Base-by-base conservation (phyloP, 2,888 invertebrate genomes). In the Spilarctia lutea region DNA sequence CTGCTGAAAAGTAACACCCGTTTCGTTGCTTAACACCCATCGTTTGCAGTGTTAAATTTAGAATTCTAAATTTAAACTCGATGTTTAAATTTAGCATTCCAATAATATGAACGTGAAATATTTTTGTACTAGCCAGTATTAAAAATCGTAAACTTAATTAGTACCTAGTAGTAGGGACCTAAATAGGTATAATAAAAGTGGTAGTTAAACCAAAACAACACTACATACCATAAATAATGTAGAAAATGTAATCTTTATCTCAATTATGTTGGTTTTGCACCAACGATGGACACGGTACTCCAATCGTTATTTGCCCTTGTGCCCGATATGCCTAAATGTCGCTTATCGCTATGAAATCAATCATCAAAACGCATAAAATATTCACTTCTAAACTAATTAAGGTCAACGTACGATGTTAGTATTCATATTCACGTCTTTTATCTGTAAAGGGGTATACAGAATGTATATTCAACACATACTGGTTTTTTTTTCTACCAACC, bases 241-340 rank as follows among this genome's bases (percentile, higher is more conserved):
- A 20, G 20, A n/a, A 60, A 68, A 45, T 63, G 33, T 65, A 68
- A 65, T 65, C 33, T 52, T 74, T 70, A 70, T 74, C 74, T 42
- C 16, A 30, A 66, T 66, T 13, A 27, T 18, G 16, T 16, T 56
- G 27, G 56, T 65, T 39, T 68, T 20, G 18, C n/a, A 63, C 68
- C 72, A 45, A 77, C 65, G 45, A 42, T n/a, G 11, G n/a, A 39
- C 27, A 70, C 70, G 70, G 45, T 71, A 63, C 63, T 33, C 24
- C 42, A 74, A 33, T 48, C n/a, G 67, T 76, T 56, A 66, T 30
- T 35, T 13, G 68, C 68, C 84, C 84, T 83, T 83, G 83, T 68
- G 71, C 80, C 75, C 82, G 80, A 84, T 83, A 80, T 69, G 84
- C 74, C 52, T 66, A 75, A 77, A 73, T 67, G 45, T 52, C 24